Percentiles rank a stretch among this genome's conserved stretches.
Evolutionary conservation across 2,113 vertebrate genomes (phyloP).

Genomic region (Mastomys coucha): DNA sequence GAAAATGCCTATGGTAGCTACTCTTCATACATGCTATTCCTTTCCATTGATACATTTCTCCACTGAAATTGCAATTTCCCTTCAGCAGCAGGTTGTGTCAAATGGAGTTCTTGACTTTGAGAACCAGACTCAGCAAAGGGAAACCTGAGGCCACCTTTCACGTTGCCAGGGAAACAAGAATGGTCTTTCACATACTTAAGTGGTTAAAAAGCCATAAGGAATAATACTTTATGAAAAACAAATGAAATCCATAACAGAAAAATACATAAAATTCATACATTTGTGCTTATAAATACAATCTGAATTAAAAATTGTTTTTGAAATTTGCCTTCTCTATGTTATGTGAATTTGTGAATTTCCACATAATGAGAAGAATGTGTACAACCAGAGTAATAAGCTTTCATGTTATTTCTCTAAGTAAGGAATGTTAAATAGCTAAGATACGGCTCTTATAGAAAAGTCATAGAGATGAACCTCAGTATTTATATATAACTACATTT

Average conservation of each 20-base stretch:
- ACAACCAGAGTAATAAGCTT: neutral
- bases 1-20: neutral
- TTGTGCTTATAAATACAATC: neutral
- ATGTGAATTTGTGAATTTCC: neutral
- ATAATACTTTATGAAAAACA: neutral
- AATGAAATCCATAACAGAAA: neutral
- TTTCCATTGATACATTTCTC: neutral
- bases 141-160: neutral
- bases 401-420: neutral
- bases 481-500: neutral
- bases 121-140: neutral
- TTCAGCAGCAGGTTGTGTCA: conserved; percentile 14
- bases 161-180: neutral
- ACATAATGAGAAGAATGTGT: neutral
- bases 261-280: neutral
- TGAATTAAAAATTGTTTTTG: neutral
- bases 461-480: neutral
- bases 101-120: neutral
- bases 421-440: neutral
- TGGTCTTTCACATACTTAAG: neutral
- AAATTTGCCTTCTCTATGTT: neutral
- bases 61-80: conserved; percentile 17
- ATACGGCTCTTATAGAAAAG: neutral
- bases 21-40: neutral
- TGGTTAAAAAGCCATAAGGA: neutral